Base-by-base conservation (phyloP, 2,888 invertebrate genomes). In the Noctua comes region DNA sequence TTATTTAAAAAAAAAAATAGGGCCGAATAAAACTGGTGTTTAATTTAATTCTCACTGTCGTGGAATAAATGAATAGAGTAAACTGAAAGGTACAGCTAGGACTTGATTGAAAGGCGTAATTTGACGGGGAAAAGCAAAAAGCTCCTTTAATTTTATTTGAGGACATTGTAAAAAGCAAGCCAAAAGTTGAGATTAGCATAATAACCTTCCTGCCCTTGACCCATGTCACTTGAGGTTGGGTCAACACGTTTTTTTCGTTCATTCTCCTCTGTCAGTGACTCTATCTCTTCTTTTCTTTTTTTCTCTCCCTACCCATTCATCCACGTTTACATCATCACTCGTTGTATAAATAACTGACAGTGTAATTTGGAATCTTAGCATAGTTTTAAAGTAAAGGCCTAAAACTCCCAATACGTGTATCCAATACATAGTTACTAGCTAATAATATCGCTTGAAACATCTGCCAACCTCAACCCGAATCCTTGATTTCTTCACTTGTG, bases 401-500 rank as follows among this genome's bases (percentile, higher is more conserved):
- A 36, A 57, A 54, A 18, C 11, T 51, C 36, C 36, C 24, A 62
- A 68, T 27, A 73, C 51, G 57, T 65, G 62, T 73, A 81, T 18
- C 48, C 40, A 85, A 75, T 72, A 82, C n/a, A 72, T 54, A 83
- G 51, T 69, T 64, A 83, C 64, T 10, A 54, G 51, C 62, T 73
- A 71, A 73, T 88, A 87, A 86, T 69, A 77, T 78, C 77, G 76
- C 76, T 87, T 74, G 71, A 73, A 48, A 85, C 81, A 66, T 70
- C 66, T 73, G 40, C 36, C 83, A 85, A 82, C 86, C 82, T 86
- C 89, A 85, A 89, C 85, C 83, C 76, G 85, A 86, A 90, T 89
- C 89, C 88, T 90, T 90, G 90, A 74, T 90, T 89, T 90, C 88
- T 77, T 88, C 89, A 89, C 84, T 68, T 76, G 83, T 82, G 84